phyloP scores from a whole-genome alignment of 1,140 invertebrate genomes.

The Nomia melanderi region DNA sequence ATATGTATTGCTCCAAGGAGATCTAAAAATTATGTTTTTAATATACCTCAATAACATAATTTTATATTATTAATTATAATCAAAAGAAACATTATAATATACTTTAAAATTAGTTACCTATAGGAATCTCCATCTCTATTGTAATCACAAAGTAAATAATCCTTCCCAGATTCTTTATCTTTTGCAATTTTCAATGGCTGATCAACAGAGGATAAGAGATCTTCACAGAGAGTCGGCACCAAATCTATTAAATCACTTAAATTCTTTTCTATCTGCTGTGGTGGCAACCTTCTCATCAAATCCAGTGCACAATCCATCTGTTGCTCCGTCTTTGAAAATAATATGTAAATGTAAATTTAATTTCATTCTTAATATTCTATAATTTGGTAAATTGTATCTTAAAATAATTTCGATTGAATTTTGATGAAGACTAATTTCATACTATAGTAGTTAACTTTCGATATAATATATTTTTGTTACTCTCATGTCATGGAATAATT shows the following conservation, averaged over 20 bases:
- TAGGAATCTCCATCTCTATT: slow-evolving; percentile 99
- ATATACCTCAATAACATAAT: not conserved
- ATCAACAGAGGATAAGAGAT: slow-evolving; percentile 98
- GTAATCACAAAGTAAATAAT: slow-evolving; percentile 99
- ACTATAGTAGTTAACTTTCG: not conserved
- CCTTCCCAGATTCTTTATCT: slow-evolving; percentile 96
- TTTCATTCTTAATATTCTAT: not conserved
- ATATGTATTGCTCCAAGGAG: slow-evolving; percentile 99
- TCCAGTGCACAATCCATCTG: slow-evolving; percentile 99
- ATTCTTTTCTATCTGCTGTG: slow-evolving; percentile 99
- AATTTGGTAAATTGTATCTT: not conserved
- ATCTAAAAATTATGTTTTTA: slow-evolving; percentile 82
- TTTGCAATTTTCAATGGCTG: slow-evolving; percentile 99
- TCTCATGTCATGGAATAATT: not conserved
- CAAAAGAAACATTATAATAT: not conserved
- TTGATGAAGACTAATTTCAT: not conserved
- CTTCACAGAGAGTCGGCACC: slow-evolving; percentile 97
- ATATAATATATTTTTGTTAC: no score
- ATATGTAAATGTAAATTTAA: slow-evolving; percentile 8
- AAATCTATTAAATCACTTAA: slow-evolving; percentile 98
- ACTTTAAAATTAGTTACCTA: slow-evolving; percentile 80
- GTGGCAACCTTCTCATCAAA: slow-evolving; percentile 98
- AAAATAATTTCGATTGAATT: not conserved
- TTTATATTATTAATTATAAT: not conserved
- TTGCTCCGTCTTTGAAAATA: slow-evolving; percentile 88